Evolutionary conservation across 2,888 invertebrate genomes (phyloP).

Genomic region (Agrotis segetum): DNA sequence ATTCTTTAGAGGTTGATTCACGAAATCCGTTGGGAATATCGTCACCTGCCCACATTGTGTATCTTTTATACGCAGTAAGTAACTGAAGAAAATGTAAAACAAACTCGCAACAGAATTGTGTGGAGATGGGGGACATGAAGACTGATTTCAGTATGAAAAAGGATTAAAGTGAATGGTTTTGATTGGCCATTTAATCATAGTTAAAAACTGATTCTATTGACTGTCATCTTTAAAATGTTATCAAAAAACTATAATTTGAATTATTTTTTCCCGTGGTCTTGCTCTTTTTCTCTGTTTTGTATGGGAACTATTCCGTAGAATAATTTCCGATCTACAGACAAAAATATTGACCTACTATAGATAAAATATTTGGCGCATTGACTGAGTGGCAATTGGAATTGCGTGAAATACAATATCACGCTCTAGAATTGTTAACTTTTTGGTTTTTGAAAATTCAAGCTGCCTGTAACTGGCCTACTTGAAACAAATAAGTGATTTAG

Average conservation of each 20-base stretch:
- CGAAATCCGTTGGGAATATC: slow-evolving; percentile 42
- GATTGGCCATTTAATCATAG: neutral
- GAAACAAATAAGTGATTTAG: too few species aligned
- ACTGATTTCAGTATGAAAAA: neutral
- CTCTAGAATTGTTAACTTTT: too few species aligned
- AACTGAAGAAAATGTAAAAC: slow-evolving; percentile 27
- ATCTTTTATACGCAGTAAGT: slow-evolving; percentile 23
- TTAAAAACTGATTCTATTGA: neutral
- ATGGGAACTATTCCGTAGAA: too few species aligned
- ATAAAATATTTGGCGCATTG: too few species aligned
- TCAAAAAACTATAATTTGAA: neutral
- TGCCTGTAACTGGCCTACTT: too few species aligned
- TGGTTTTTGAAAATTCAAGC: too few species aligned
- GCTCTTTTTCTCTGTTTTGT: too few species aligned
- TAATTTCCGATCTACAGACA: too few species aligned
- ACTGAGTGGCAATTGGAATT: neutral
- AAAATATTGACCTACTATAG: too few species aligned
- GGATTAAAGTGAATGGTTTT: neutral
- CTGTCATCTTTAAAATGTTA: neutral
- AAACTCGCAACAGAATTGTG: slow-evolving; percentile 8
- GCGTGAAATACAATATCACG: neutral
- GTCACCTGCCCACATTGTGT: slow-evolving; percentile 31
- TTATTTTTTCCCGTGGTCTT: neutral
- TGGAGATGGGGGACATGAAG: neutral
- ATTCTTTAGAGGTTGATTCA: slow-evolving; percentile 32